Conservation (phyloP, 2,888 invertebrate genomes). For the Xestia ashworthii region DNA sequence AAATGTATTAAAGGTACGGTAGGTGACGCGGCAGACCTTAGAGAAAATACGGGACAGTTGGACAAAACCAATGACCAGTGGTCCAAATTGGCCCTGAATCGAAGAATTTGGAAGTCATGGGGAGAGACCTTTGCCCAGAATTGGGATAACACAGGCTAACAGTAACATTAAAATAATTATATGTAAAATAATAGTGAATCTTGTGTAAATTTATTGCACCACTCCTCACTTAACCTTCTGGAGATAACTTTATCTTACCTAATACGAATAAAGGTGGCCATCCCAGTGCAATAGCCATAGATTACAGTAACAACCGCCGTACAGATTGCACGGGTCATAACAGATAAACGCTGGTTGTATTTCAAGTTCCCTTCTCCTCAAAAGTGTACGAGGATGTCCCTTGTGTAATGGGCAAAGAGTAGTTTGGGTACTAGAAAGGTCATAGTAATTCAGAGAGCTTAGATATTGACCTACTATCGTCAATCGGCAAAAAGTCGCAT, state of each 20-base stretch:
- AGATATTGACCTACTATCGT: neutral
- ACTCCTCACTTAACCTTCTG: slow-evolving; percentile 42
- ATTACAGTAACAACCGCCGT: slow-evolving; percentile 76
- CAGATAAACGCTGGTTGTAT: slow-evolving; percentile 85
- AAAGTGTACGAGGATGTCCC: slow-evolving; percentile 71
- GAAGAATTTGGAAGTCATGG: too few relatives aligned
- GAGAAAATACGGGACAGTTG: too few relatives aligned
- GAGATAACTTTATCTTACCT: neutral
- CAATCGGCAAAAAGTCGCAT: neutral
- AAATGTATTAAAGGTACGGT: too few relatives aligned
- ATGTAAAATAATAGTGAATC: too few relatives aligned
- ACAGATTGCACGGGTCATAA: slow-evolving; percentile 86
- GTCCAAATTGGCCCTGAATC: too few relatives aligned
- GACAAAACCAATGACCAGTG: too few relatives aligned
- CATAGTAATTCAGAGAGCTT: neutral
- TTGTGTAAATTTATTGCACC: too few relatives aligned
- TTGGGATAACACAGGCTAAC: too few relatives aligned
- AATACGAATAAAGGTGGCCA: slow-evolving; percentile 64
- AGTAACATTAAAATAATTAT: too few relatives aligned
- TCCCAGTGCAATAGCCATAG: slow-evolving; percentile 75
- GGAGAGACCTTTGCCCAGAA: too few relatives aligned
- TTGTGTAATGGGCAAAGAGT: slow-evolving; percentile 71
- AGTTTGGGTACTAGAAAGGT: slow-evolving; percentile 14
- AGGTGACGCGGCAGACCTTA: too few relatives aligned
- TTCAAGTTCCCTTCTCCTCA: slow-evolving; percentile 76